phyloP scores from a whole-genome alignment of 2,113 vertebrate species.

The Hucho hucho region DNA sequence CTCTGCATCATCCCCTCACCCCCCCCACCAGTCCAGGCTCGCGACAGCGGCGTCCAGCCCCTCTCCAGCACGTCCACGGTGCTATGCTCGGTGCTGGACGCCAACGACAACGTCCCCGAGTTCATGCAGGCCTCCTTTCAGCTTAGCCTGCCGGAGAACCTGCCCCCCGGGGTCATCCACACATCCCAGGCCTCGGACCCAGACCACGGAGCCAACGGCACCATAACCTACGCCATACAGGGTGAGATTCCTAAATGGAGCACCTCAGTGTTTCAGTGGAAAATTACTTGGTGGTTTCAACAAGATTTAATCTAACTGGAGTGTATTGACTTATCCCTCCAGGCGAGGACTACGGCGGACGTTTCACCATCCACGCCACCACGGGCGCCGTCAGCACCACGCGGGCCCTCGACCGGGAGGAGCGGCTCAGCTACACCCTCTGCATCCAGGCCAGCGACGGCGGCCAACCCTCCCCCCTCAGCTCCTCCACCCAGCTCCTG shows the following conservation, averaged over 20 bases:
- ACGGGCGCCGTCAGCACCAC: slow-evolving; percentile 80
- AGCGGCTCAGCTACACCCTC: slow-evolving; percentile 78
- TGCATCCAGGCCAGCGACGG: slow-evolving; percentile 79
- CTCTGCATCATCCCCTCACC: neutral
- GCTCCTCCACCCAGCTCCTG: slow-evolving; percentile 71
- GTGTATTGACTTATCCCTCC: slow-evolving; percentile 17
- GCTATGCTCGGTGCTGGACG: slow-evolving; percentile 82
- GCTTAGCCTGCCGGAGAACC: slow-evolving; percentile 85
- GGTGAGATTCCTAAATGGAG: slow-evolving; percentile 62
- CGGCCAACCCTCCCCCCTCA: slow-evolving; percentile 67
- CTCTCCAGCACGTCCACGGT: slow-evolving; percentile 77
- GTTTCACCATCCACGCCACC: slow-evolving; percentile 79
- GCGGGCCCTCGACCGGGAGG: slow-evolving; percentile 82
- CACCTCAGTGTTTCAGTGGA: too few species aligned
- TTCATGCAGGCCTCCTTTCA: slow-evolving; percentile 73
- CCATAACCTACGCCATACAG: slow-evolving; percentile 77
- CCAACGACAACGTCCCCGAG: slow-evolving; percentile 84
- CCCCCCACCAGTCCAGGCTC: slow-evolving; percentile 77
- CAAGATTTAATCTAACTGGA: too few species aligned
- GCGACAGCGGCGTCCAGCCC: slow-evolving; percentile 71
- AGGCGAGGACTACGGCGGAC: slow-evolving; percentile 77
- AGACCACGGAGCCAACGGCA: slow-evolving; percentile 81
- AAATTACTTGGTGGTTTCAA: neutral
- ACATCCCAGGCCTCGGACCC: slow-evolving; percentile 75
- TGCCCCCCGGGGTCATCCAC: slow-evolving; percentile 74